Evolutionary conservation across 2,888 invertebrate genomes (phyloP).

Genomic region (Chymomyza caudatula): DNA sequence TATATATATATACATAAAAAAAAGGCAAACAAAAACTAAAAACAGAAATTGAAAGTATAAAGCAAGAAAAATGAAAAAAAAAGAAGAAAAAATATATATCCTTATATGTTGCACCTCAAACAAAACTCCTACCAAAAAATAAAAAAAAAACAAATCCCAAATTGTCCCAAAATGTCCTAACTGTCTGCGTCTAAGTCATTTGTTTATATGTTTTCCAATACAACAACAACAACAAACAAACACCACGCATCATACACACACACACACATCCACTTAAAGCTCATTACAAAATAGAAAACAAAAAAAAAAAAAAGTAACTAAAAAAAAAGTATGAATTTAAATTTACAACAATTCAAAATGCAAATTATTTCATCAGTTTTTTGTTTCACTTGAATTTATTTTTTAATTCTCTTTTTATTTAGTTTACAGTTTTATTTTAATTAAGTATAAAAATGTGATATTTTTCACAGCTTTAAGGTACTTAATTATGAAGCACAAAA

Average conservation of each 20-base stretch:
- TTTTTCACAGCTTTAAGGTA: conserved; percentile 49
- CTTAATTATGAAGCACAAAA: conserved; percentile 9
- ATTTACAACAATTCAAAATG: conserved; percentile 58
- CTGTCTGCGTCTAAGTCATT: conserved; percentile 90
- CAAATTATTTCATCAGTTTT: conserved; percentile 43
- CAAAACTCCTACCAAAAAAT: conserved; percentile 34
- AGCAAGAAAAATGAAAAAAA: conserved; percentile 43
- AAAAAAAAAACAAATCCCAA: conserved; percentile 35
- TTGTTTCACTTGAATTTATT: conserved; percentile 16
- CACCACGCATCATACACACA: conserved; percentile 43
- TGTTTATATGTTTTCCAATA: conserved; percentile 80
- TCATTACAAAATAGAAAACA: conserved; percentile 58
- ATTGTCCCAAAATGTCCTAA: conserved; percentile 82
- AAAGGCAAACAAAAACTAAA: conserved; percentile 26
- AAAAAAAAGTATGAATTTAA: conserved; percentile 18
- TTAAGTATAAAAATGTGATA: conserved; percentile 48
- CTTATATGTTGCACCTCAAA: conserved; percentile 77
- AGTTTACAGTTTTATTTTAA: conserved; percentile 24
- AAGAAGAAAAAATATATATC: conserved; percentile 55
- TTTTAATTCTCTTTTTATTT: conserved; percentile 18
- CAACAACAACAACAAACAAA: conserved; percentile 53
- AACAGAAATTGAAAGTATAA: conserved; percentile 36
- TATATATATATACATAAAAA: conserved; percentile 18
- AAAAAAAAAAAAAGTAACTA: conserved; percentile 28
- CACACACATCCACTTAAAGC: conserved; percentile 57